phyloP scores from a whole-genome alignment of 2,113 vertebrate genomes.

The Pyrgilauda ruficollis region DNA sequence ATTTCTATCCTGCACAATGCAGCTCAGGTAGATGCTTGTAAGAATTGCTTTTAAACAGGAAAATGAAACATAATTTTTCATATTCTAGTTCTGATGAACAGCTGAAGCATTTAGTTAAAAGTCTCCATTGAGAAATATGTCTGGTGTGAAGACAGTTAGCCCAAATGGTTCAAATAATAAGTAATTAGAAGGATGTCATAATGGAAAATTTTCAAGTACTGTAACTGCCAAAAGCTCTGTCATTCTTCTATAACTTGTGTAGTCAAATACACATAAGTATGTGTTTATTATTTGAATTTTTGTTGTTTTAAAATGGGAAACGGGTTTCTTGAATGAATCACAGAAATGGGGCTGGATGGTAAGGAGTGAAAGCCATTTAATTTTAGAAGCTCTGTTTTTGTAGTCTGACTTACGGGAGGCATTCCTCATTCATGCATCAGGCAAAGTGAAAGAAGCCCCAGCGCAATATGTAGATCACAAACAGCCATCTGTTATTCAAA shows the following conservation, averaged over 20 bases:
- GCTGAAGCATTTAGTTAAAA: not conserved
- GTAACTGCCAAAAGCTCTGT: not conserved
- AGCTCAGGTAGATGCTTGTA: not conserved
- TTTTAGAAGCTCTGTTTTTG: not conserved
- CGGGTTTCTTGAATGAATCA: constrained; percentile 28
- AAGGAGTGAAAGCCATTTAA: not conserved
- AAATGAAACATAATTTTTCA: not conserved
- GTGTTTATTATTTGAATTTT: not conserved
- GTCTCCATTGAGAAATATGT: not conserved
- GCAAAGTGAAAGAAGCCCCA: not conserved
- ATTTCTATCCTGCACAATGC: not conserved
- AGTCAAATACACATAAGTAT: not conserved
- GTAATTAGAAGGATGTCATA: not conserved
- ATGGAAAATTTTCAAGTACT: not conserved
- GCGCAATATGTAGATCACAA: not conserved
- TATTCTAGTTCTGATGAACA: not conserved
- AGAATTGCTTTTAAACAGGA: not conserved
- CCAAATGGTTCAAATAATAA: not conserved
- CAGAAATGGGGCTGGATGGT: not conserved
- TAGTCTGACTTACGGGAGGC: not conserved
- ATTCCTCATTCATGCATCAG: not conserved
- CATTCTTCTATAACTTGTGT: not conserved
- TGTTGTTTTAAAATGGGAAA: not conserved
- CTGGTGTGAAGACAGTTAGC: not conserved
- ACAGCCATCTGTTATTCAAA: not conserved